Evolutionary conservation across 2,113 vertebrate genomes (phyloP).

Genomic region (Gobiocypris rarus): DNA sequence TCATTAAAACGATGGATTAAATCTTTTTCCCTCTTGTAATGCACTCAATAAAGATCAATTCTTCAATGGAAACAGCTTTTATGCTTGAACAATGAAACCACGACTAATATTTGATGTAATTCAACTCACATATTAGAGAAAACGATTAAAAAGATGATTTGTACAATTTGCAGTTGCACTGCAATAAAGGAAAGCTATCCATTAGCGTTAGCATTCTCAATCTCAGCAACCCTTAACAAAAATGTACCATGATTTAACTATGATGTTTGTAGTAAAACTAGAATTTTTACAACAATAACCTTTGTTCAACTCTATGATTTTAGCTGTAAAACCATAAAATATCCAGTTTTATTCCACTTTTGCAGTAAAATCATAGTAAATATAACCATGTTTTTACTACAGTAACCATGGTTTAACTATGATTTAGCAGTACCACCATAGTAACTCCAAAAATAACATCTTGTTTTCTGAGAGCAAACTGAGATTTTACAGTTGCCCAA

Average conservation of each 20-base stretch:
- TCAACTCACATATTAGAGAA: background rate
- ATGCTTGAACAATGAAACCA: background rate
- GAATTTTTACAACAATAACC: too few species aligned
- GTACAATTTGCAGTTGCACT: background rate
- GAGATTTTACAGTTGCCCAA: background rate
- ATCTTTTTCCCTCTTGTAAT: background rate
- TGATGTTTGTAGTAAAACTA: too few species aligned
- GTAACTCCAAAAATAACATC: too few species aligned
- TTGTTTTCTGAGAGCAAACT: too few species aligned
- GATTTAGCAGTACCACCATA: too few species aligned
- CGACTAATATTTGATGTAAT: background rate
- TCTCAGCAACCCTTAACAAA: background rate
- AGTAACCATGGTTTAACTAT: too few species aligned
- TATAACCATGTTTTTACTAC: too few species aligned
- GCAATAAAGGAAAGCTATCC: background rate
- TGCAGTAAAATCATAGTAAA: too few species aligned
- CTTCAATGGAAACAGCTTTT: background rate
- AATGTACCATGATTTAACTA: too few species aligned
- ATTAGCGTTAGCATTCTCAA: background rate
- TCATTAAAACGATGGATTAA: conserved; percentile 5
- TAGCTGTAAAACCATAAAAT: too few species aligned
- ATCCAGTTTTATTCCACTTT: too few species aligned
- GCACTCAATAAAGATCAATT: background rate
- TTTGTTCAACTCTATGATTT: too few species aligned
- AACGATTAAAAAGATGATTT: background rate